Evolutionary conservation across 2,797 vertebrate genomes (phyloP).

Genomic region (Acridotheres tristis): DNA sequence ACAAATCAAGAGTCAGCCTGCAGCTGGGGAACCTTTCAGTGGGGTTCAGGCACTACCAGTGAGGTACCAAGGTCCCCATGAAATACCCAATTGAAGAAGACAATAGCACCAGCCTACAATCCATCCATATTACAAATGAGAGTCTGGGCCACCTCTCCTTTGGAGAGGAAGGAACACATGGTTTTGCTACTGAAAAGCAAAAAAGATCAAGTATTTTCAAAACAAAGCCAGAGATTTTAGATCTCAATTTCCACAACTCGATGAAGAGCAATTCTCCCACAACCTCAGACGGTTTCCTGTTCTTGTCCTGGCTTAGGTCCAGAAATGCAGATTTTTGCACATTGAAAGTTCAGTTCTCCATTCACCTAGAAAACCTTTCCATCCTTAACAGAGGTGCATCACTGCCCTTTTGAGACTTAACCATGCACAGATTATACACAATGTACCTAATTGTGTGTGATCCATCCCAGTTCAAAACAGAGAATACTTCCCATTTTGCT

Average conservation of each 20-base stretch:
- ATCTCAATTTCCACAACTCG: rapidly evolving
- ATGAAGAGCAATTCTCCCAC: neutral
- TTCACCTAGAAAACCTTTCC: neutral
- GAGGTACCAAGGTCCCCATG: neutral
- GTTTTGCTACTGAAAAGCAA: neutral
- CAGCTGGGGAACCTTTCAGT: neutral
- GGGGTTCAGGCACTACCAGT: neutral
- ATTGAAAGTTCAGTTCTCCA: neutral
- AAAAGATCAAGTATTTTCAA: neutral
- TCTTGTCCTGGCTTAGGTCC: neutral
- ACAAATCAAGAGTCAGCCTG: neutral
- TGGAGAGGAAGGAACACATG: rapidly evolving
- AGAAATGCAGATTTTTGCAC: neutral
- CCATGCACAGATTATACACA: neutral
- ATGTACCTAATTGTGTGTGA: neutral
- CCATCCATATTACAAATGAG: rapidly evolving
- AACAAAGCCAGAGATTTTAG: neutral
- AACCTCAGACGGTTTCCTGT: neutral
- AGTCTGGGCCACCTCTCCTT: neutral
- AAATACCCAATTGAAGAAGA: neutral
- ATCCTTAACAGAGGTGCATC: neutral
- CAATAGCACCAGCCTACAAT: neutral
- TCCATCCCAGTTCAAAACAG: neutral
- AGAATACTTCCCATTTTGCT: neutral
- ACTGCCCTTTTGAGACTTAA: neutral